Evolutionary conservation across 1,140 invertebrate species (phyloP).

Genomic region (Diabrotica virgifera): DNA sequence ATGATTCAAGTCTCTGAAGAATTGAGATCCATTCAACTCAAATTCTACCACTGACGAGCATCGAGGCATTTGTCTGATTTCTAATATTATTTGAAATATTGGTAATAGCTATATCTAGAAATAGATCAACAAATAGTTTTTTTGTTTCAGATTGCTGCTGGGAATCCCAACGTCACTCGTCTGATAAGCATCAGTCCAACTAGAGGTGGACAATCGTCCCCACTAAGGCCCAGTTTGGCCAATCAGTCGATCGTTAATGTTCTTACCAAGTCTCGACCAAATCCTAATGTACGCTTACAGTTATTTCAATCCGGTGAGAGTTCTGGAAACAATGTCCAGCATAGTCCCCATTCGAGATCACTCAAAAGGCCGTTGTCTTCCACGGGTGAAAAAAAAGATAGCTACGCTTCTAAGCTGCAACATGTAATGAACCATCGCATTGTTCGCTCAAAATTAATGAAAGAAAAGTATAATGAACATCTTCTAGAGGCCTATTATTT

Average conservation of each 20-base stretch:
- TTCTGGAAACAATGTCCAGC: slow-evolving; percentile 42
- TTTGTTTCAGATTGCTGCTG: slow-evolving; percentile 36
- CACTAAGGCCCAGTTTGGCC: slow-evolving; percentile 42
- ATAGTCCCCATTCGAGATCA: slow-evolving; percentile 40
- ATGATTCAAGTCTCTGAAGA: slow-evolving; percentile 11
- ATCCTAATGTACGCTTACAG: slow-evolving; percentile 40
- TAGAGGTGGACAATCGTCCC: slow-evolving; percentile 33
- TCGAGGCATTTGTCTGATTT: slow-evolving; percentile 19
- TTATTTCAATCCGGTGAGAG: slow-evolving; percentile 34
- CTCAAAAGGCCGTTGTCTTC: slow-evolving; percentile 39
- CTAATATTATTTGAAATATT: neutral
- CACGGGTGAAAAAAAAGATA: slow-evolving; percentile 43
- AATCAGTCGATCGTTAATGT: slow-evolving; percentile 48
- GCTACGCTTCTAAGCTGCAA: slow-evolving; percentile 41
- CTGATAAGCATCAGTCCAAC: slow-evolving; percentile 46
- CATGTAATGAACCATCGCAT: slow-evolving; percentile 45
- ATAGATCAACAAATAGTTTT: neutral
- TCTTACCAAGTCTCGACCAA: slow-evolving; percentile 39
- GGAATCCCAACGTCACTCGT: slow-evolving; percentile 36
- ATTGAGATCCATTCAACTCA: slow-evolving; percentile 20
- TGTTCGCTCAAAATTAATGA: slow-evolving; percentile 44
- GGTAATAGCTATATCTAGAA: neutral
- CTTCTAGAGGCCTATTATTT: slow-evolving; percentile 82
- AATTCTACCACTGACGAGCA: slow-evolving; percentile 7
- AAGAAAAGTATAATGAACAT: slow-evolving; percentile 70